These are phyloP conservation scores for Puntigrus tetrazona DNA, from an alignment of 2,113 vertebrate species.

Conservation along the genomic window DNA sequence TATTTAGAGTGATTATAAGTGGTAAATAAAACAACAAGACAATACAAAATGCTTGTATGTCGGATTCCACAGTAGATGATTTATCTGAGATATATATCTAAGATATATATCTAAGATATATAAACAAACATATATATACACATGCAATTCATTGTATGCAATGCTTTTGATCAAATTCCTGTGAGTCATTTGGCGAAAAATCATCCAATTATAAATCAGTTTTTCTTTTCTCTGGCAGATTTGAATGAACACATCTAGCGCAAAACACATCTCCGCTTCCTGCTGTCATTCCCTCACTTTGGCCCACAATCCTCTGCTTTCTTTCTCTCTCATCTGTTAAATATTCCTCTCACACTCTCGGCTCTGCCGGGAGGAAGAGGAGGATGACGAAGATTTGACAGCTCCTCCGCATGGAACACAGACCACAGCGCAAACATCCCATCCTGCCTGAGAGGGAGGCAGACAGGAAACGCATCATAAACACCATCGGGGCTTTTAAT, in stretches of 20 bases:
- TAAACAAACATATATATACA: background rate
- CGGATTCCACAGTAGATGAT: background rate
- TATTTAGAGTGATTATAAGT: background rate
- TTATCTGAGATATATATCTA: background rate
- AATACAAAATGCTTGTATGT: background rate
- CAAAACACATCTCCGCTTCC: background rate
- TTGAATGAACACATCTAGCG: background rate
- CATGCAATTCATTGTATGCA: background rate
- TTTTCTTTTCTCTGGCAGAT: background rate
- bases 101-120: no score
- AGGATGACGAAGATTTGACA: slow-evolving; percentile 31
- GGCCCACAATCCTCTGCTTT: background rate
- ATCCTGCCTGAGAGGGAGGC: slow-evolving; percentile 11
- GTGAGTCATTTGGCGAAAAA: background rate
- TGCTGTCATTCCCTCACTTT: background rate
- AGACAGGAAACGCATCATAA: slow-evolving; percentile 31
- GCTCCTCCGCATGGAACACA: slow-evolving; percentile 28
- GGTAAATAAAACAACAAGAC: background rate
- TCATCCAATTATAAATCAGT: background rate
- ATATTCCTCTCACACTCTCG: slow-evolving; percentile 39
- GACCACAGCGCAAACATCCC: slow-evolving; percentile 8
- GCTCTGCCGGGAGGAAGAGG: slow-evolving; percentile 29
- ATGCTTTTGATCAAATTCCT: background rate
- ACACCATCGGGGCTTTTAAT: background rate
- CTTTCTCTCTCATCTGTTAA: slow-evolving; percentile 10